These are phyloP conservation scores for Charanyca ferruginea DNA, from an alignment of 2,888 invertebrate genomes.

Conservation along the genomic window DNA sequence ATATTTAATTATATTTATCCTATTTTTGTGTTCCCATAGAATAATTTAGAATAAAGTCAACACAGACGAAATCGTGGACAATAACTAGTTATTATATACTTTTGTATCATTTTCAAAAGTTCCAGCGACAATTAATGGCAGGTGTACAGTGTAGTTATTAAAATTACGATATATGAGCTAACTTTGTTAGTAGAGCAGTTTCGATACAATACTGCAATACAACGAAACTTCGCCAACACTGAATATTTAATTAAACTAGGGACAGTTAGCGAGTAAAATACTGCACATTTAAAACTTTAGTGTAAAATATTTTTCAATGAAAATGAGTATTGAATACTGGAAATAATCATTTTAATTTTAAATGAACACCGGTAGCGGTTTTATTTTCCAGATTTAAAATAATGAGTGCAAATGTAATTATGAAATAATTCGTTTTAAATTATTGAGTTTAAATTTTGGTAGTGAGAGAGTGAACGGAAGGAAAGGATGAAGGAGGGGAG, in stretches of 20 bases:
- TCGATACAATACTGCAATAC: constrained; percentile 39
- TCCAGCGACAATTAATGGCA: constrained; percentile 32
- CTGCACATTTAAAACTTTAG: constrained; percentile 39
- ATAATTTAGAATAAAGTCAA: too few species aligned
- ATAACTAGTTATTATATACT: too few species aligned
- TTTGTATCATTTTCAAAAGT: constrained; percentile 42
- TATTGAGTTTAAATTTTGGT: not conserved
- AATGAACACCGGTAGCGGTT: constrained; percentile 3
- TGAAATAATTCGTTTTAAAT: not conserved
- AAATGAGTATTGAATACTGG: constrained; percentile 13
- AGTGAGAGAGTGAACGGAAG: too few species aligned
- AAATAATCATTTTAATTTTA: constrained; percentile 17
- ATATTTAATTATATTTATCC: too few species aligned
- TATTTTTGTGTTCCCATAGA: too few species aligned
- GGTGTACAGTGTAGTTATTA: constrained; percentile 40
- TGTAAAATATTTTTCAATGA: constrained; percentile 15
- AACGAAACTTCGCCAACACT: constrained; percentile 40
- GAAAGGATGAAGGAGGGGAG: too few species aligned
- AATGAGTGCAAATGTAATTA: constrained; percentile 23
- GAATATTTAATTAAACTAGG: constrained; percentile 58
- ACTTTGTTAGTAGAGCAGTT: constrained; percentile 45
- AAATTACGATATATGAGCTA: constrained; percentile 53
- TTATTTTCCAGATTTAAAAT: constrained; percentile 5
- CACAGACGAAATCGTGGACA: too few species aligned
- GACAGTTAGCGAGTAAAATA: constrained; percentile 44